phyloP scores from a whole-genome alignment of 2,888 invertebrate species.

The Lottia gigantea region DNA sequence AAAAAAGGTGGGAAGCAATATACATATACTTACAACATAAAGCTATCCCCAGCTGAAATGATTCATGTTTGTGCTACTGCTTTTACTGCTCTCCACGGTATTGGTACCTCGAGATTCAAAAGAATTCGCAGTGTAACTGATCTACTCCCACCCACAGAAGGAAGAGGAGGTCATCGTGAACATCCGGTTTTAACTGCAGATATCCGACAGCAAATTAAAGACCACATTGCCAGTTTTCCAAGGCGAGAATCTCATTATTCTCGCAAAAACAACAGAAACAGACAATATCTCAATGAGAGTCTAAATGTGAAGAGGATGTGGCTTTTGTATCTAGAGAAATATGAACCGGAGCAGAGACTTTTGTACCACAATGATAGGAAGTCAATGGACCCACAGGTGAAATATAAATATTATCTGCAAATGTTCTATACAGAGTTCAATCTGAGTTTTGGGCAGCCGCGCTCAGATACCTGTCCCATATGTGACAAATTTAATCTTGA shows the following conservation, averaged over 20 bases:
- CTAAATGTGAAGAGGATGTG: slow-evolving; percentile 26
- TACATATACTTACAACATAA: neutral
- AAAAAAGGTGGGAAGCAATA: neutral
- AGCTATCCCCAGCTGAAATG: slow-evolving; percentile 2
- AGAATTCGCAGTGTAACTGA: slow-evolving; percentile 11
- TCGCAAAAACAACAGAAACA: slow-evolving; percentile 20
- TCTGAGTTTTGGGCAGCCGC: slow-evolving; percentile 26
- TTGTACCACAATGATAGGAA: slow-evolving; percentile 17
- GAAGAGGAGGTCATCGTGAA: slow-evolving; percentile 2
- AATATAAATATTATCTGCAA: slow-evolving; percentile 22
- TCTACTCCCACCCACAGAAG: neutral
- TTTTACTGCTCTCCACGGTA: slow-evolving; percentile 15
- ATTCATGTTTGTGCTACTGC: neutral
- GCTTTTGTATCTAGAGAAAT: slow-evolving; percentile 23
- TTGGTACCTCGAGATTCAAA: slow-evolving; percentile 16
- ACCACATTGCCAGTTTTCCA: slow-evolving; percentile 20
- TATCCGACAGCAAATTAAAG: slow-evolving; percentile 12
- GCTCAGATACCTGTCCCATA: slow-evolving; percentile 25
- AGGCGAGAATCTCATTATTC: slow-evolving; percentile 18
- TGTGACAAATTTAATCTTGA: slow-evolving; percentile 25
- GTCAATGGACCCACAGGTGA: slow-evolving; percentile 19
- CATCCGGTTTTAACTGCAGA: slow-evolving; percentile 13
- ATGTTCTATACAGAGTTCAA: slow-evolving; percentile 25
- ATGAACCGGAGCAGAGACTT: slow-evolving; percentile 26
- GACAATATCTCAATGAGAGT: slow-evolving; percentile 21